Evolutionary conservation across 2,888 invertebrate genomes (phyloP).

Genomic region (Oasisia sp.): DNA sequence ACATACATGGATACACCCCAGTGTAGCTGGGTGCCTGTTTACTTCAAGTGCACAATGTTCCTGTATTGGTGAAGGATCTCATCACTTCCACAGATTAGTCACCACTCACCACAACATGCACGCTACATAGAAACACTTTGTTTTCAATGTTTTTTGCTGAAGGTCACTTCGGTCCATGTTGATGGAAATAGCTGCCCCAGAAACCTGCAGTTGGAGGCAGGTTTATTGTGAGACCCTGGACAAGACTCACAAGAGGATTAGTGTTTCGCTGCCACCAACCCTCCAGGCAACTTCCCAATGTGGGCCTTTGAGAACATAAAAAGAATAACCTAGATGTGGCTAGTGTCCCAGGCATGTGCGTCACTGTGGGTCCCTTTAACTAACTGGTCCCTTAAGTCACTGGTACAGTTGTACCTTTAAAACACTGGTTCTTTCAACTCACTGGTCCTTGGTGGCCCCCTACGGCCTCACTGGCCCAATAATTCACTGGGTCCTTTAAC

Average conservation of each 20-base stretch:
- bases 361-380: constrained; percentile 6
- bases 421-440: no score
- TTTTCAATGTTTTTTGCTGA: not conserved
- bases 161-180: not conserved
- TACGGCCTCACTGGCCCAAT: no score
- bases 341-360: not conserved
- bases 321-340: not conserved
- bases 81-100: not conserved
- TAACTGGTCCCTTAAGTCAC: not conserved
- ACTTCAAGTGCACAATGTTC: not conserved
- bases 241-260: not conserved
- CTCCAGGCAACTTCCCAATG: not conserved
- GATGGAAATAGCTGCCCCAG: not conserved
- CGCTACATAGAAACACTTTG: not conserved
- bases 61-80: not conserved
- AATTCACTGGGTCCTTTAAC: no score
- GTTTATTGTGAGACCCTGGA: not conserved
- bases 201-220: not conserved
- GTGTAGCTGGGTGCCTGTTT: not conserved
- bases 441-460: no score
- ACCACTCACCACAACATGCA: constrained; percentile 4
- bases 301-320: not conserved
- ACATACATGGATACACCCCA: not conserved
- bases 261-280: not conserved
- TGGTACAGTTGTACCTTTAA: no score